Evolutionary conservation across 2,113 vertebrate species (phyloP).

Genomic region (Triplophysa siluroides): DNA sequence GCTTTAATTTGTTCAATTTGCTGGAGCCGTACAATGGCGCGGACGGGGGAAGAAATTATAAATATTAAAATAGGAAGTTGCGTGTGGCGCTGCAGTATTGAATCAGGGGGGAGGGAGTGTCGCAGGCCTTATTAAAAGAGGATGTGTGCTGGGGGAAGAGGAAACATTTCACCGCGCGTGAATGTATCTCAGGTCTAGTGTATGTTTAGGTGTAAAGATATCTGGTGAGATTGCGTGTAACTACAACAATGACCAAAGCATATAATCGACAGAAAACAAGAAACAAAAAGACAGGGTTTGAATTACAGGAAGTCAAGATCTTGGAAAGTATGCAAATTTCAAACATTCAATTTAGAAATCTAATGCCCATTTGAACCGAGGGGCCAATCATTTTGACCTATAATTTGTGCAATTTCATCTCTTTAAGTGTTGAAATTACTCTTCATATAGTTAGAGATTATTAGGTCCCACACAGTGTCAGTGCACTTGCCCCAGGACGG

Average conservation of each 20-base stretch:
- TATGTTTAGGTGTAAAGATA: conserved; percentile 17
- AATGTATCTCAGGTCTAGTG: conserved; percentile 20
- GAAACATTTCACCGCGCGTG: conserved; percentile 60
- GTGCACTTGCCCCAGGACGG: conserved; percentile 54
- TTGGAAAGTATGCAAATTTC: not conserved
- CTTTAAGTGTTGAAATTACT: conserved; percentile 49
- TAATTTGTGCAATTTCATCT: conserved; percentile 36
- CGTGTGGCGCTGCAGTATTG: conserved; percentile 66
- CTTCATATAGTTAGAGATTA: conserved; percentile 56
- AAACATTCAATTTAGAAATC: too few species aligned
- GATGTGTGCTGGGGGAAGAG: conserved; percentile 68
- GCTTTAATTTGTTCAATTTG: conserved; percentile 70
- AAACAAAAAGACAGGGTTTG: not conserved
- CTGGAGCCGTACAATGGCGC: conserved; percentile 53
- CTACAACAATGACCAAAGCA: too few species aligned
- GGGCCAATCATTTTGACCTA: too few species aligned
- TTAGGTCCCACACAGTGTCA: conserved; percentile 48
- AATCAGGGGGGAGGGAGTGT: conserved; percentile 71
- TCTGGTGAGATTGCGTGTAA: conserved; percentile 52
- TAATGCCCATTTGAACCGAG: too few species aligned
- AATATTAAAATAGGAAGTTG: conserved; percentile 77
- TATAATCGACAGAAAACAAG: not conserved
- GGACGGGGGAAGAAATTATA: conserved; percentile 63
- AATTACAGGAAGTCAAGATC: not conserved
- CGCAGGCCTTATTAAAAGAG: conserved; percentile 75